Conservation (phyloP, 2,113 vertebrate species). For the Aleadryas rufinucha region DNA sequence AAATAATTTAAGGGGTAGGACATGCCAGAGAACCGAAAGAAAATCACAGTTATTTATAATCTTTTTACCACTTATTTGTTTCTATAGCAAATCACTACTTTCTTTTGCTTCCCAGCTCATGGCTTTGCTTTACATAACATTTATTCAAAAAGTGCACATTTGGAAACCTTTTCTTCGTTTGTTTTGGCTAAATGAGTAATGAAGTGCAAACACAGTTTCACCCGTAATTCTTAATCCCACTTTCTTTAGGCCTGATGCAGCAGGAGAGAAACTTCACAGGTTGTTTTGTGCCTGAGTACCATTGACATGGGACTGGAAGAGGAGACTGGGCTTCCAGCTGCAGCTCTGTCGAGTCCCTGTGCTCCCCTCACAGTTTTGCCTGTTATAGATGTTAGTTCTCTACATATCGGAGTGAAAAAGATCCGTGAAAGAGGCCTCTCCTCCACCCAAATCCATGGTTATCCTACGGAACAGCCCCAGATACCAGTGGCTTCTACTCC, state of each 20-base stretch:
- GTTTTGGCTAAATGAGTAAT: conserved; percentile 1
- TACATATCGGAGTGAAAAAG: fast-evolving
- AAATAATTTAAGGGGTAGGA: background rate
- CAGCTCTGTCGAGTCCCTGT: background rate
- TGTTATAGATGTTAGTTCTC: background rate
- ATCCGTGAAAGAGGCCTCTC: background rate
- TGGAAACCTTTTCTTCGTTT: conserved; percentile 3
- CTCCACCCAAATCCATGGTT: background rate
- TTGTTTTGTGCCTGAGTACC: background rate
- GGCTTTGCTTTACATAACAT: background rate
- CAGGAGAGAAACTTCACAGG: background rate
- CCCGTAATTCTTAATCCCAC: background rate
- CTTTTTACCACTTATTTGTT: background rate
- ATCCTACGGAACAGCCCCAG: background rate
- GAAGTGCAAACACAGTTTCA: background rate
- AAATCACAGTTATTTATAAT: background rate
- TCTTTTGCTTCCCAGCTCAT: background rate
- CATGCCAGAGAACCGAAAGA: background rate
- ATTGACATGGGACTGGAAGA: background rate
- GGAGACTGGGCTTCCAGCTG: background rate
- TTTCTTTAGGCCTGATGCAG: background rate
- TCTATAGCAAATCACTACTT: background rate
- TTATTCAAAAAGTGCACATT: background rate
- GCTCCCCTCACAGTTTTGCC: background rate
- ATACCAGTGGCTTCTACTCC: background rate